Evolutionary conservation across 2,797 vertebrate genomes (phyloP).

Genomic region (Galaxias olidus): DNA sequence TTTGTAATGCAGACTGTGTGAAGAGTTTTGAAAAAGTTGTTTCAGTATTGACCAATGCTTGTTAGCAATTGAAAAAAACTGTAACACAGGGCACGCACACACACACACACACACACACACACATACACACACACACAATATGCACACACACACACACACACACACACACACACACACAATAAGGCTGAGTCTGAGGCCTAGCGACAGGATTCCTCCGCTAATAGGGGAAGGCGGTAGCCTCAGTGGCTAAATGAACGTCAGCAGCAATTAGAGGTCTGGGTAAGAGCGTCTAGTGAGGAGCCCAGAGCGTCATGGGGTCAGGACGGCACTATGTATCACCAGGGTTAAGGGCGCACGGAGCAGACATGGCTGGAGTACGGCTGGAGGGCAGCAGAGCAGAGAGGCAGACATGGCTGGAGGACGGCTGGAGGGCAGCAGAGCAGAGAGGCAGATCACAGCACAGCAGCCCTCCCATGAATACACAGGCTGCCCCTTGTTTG

Average conservation of each 20-base stretch:
- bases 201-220: conserved; percentile 57
- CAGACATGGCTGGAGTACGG: conserved; percentile 49
- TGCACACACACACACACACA: neutral
- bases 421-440: conserved; percentile 68
- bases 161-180: conserved; percentile 15
- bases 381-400: conserved; percentile 65
- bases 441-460: too few species aligned
- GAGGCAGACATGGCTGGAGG: conserved; percentile 19
- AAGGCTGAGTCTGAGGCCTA: conserved; percentile 35
- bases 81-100: too few species aligned
- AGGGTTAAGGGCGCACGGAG: conserved; percentile 66
- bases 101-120: neutral
- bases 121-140: conserved; percentile 20
- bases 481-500: too few species aligned
- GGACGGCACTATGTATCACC: conserved; percentile 72
- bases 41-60: too few species aligned
- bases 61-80: too few species aligned
- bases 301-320: conserved; percentile 64
- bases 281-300: conserved; percentile 67
- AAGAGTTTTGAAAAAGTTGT: too few species aligned
- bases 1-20: too few species aligned
- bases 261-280: conserved; percentile 73
- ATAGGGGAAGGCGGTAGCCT: conserved; percentile 66
- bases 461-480: too few species aligned
- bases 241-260: conserved; percentile 78